Conservation (phyloP, 1,140 invertebrate species). For the Propsilocerus akamusi region DNA sequence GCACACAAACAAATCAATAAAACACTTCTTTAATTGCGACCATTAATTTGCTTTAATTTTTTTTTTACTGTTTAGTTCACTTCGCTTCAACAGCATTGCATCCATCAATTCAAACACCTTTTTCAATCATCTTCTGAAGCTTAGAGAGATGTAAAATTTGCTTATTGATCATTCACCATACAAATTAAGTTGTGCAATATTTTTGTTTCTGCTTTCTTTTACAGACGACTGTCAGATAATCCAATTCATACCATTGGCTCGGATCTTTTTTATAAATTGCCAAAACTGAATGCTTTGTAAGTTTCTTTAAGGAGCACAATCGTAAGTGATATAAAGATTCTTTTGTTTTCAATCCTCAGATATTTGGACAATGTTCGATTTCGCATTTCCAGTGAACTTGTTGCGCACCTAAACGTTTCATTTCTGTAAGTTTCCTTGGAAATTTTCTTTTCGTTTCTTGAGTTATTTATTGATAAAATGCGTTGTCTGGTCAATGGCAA, state of each 20-base stretch:
- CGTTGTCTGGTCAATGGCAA: neutral
- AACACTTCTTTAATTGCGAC: neutral
- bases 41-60: too few species aligned
- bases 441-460: neutral
- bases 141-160: too few species aligned
- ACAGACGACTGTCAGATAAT: constrained; percentile 28
- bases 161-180: too few species aligned
- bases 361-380: constrained; percentile 16
- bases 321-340: neutral
- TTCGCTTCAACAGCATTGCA: too few species aligned
- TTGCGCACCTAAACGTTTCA: constrained; percentile 15
- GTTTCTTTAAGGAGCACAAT: constrained; percentile 14
- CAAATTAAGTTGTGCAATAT: too few species aligned
- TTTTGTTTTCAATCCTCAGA: constrained; percentile 9
- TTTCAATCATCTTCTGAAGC: too few species aligned
- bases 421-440: constrained; percentile 13
- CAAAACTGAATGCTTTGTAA: constrained; percentile 30
- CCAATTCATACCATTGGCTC: constrained; percentile 24
- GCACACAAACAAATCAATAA: neutral
- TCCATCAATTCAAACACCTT: too few species aligned
- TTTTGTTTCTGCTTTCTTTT: too few species aligned
- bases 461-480: neutral
- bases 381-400: constrained; percentile 11
- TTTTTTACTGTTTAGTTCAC: too few species aligned
- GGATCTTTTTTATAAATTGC: constrained; percentile 25